phyloP scores from a whole-genome alignment of 1,140 invertebrate species.

The Temnothorax curvispinosus region DNA sequence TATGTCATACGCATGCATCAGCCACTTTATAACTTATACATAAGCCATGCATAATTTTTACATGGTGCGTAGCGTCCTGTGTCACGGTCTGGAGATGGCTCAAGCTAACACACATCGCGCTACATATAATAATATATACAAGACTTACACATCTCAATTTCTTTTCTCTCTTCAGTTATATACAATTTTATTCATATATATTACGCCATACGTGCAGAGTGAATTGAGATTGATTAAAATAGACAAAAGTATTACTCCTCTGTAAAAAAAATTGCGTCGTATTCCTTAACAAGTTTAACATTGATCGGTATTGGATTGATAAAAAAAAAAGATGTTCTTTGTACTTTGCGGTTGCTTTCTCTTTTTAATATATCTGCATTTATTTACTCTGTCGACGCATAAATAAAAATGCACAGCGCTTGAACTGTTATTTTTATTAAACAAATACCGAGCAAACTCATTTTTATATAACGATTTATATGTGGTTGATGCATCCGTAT shows the following conservation, averaged over 20 bases:
- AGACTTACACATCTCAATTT: conserved; percentile 27
- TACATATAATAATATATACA: conserved; percentile 70
- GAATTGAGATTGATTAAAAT: conserved; percentile 66
- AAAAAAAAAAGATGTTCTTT: conserved; percentile 62
- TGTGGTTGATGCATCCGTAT: conserved; percentile 71
- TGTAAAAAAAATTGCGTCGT: conserved; percentile 41
- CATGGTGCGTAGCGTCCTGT: background rate
- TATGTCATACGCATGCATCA: conserved; percentile 70
- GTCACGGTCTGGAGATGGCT: conserved; percentile 6
- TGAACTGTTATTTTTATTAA: conserved; percentile 11
- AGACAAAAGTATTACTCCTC: conserved; percentile 49
- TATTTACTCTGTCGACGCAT: conserved; percentile 62
- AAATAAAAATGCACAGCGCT: conserved; percentile 31
- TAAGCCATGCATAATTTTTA: conserved; percentile 6
- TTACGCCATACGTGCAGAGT: conserved; percentile 39
- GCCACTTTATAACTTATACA: conserved; percentile 59
- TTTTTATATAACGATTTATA: conserved; percentile 50
- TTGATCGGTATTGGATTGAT: conserved; percentile 48
- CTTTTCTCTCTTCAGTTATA: conserved; percentile 48
- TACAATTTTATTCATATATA: conserved; percentile 46
- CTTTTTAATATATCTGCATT: conserved; percentile 61
- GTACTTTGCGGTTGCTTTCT: conserved; percentile 56
- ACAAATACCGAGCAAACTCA: conserved; percentile 8
- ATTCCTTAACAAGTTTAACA: conserved; percentile 52
- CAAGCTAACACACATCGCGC: conserved; percentile 62